Evolutionary conservation across 2,113 vertebrate species (phyloP).

Genomic region (Narcine bancroftii): DNA sequence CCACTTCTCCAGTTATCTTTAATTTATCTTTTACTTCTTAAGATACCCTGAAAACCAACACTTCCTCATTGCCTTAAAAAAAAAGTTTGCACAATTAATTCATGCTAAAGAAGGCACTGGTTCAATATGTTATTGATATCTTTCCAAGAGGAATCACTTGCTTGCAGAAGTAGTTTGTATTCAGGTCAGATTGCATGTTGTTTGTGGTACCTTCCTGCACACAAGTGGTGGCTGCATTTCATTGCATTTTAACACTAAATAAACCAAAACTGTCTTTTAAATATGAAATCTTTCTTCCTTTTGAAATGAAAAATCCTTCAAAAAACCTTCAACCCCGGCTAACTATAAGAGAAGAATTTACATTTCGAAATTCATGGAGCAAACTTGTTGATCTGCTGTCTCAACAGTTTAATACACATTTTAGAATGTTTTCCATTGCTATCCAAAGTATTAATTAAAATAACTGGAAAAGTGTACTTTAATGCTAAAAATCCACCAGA

Average conservation of each 20-base stretch:
- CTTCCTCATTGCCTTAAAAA: background rate
- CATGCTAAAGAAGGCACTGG: background rate
- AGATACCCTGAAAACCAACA: background rate
- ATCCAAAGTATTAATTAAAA: slow-evolving; percentile 11
- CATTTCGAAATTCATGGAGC: background rate
- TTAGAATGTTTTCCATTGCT: background rate
- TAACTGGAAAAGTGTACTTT: background rate
- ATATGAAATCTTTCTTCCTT: too few relatives aligned
- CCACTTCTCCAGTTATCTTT: too few relatives aligned
- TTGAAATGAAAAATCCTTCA: background rate
- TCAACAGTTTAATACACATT: background rate
- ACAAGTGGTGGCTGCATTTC: background rate
- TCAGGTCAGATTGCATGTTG: background rate
- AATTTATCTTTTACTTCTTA: background rate
- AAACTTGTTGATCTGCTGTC: background rate
- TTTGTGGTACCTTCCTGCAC: background rate
- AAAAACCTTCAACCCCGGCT: background rate
- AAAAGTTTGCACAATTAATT: background rate
- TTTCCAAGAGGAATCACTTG: background rate
- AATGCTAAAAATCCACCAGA: background rate
- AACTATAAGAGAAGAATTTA: background rate
- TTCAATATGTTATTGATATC: background rate
- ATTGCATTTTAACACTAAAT: background rate
- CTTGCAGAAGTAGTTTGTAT: background rate
- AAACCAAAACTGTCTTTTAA: background rate